phyloP scores from a whole-genome alignment of 1,140 invertebrate species.

The Telenomus remus region DNA sequence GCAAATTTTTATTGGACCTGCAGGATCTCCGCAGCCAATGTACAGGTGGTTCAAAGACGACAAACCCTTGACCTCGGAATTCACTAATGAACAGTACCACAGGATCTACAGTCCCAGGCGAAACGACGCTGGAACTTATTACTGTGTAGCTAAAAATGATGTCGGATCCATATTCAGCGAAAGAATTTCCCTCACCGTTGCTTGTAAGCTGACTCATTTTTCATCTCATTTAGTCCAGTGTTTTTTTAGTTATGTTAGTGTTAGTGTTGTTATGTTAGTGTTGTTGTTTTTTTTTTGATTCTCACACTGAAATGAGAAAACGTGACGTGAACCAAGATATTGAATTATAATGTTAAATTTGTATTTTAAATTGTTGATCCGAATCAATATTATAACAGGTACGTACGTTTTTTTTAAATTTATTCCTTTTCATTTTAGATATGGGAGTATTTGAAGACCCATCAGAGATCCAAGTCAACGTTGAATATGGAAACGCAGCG shows the following conservation, averaged over 20 bases:
- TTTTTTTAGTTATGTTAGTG: no score
- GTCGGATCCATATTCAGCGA: constrained; percentile 94
- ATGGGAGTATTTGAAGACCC: constrained; percentile 88
- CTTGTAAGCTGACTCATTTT: constrained; percentile 83
- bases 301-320: constrained; percentile 18
- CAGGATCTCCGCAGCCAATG: constrained; percentile 90
- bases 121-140: constrained; percentile 90
- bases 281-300: constrained; percentile 21
- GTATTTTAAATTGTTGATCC: background rate
- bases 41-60: constrained; percentile 94
- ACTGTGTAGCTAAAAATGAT: constrained; percentile 92
- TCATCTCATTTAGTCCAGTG: constrained; percentile 14
- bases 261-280: no score
- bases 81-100: constrained; percentile 84
- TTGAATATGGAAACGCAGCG: constrained; percentile 86
- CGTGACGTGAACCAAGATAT: no score
- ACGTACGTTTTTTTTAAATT: no score
- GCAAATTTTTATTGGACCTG: constrained; percentile 55
- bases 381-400: no score
- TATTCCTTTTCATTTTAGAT: constrained; percentile 78
- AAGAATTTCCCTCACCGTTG: constrained; percentile 88
- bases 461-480: constrained; percentile 80
- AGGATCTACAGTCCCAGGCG: constrained; percentile 86
- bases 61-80: constrained; percentile 82
- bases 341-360: background rate